These are phyloP conservation scores for Danio tinwini DNA, from an alignment of 2,797 vertebrate species.

Conservation along the genomic window DNA sequence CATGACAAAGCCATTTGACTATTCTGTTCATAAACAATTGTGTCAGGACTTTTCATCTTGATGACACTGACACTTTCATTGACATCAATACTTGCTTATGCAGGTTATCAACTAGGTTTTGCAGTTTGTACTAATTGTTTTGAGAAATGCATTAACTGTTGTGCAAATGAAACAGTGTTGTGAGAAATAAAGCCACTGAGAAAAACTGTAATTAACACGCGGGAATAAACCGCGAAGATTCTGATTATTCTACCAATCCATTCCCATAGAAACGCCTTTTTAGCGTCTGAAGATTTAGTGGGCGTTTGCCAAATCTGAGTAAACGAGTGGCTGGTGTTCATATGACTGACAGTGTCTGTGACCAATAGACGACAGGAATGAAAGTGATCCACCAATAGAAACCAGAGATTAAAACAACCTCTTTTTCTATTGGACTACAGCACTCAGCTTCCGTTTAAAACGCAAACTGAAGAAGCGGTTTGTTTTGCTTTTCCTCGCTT, in stretches of 20 bases:
- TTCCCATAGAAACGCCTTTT: constrained; percentile 59
- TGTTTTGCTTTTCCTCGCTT: not conserved
- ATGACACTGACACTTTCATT: too few species aligned
- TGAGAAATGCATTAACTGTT: too few species aligned
- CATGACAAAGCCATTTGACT: too few species aligned
- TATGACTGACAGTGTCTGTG: constrained; percentile 14
- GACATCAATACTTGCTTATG: too few species aligned
- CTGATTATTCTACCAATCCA: not conserved
- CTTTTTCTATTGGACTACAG: constrained; percentile 43
- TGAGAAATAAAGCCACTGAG: too few species aligned
- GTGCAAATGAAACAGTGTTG: too few species aligned
- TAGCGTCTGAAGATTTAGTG: not conserved
- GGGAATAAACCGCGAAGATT: constrained; percentile 36
- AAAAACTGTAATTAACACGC: not conserved
- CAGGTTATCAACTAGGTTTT: too few species aligned
- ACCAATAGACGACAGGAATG: not conserved
- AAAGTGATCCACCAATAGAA: constrained; percentile 8
- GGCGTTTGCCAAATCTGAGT: not conserved
- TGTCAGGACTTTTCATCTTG: too few species aligned
- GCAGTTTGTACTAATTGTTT: too few species aligned
- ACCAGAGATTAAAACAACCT: not conserved
- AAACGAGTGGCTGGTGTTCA: not conserved
- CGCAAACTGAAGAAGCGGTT: not conserved
- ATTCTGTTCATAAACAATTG: too few species aligned
- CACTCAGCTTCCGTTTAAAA: constrained; percentile 49